Evolutionary conservation across 2,797 vertebrate species (phyloP).

Genomic region (Potorous gilbertii): DNA sequence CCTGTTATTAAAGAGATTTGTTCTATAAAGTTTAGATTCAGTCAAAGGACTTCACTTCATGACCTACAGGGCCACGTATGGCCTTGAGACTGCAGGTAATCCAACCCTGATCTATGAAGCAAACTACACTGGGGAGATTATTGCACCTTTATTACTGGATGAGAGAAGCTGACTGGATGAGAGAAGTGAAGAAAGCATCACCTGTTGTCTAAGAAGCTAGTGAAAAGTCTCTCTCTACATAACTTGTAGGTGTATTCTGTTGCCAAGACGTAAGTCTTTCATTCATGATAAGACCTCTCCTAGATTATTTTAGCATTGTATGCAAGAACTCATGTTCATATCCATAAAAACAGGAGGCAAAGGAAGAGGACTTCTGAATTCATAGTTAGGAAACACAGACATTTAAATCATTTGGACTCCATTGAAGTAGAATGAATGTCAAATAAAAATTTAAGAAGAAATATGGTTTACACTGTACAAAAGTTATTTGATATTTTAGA

Average conservation of each 20-base stretch:
- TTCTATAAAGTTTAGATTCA: too few species aligned
- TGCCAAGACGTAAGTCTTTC: background rate
- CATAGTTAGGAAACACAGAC: background rate
- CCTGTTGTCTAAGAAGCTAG: background rate
- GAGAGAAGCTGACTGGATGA: background rate
- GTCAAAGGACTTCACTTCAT: too few species aligned
- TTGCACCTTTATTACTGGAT: background rate
- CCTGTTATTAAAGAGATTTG: too few species aligned
- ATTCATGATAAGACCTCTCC: background rate
- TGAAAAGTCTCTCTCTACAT: background rate
- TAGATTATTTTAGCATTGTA: background rate
- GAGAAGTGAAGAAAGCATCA: background rate
- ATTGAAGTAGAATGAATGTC: background rate
- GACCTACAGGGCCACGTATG: too few species aligned
- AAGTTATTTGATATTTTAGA: background rate
- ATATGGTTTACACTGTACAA: background rate
- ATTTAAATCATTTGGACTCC: background rate
- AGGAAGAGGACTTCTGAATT: background rate
- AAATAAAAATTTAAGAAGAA: background rate
- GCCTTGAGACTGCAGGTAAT: too few species aligned
- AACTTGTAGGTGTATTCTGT: background rate
- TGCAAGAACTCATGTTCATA: background rate
- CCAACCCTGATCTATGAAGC: constrained; percentile 4
- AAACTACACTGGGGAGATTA: constrained; percentile 29
- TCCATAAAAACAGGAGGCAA: background rate